phyloP scores from a whole-genome alignment of 2,888 invertebrate species.

The Lasioglossum villosulum region DNA sequence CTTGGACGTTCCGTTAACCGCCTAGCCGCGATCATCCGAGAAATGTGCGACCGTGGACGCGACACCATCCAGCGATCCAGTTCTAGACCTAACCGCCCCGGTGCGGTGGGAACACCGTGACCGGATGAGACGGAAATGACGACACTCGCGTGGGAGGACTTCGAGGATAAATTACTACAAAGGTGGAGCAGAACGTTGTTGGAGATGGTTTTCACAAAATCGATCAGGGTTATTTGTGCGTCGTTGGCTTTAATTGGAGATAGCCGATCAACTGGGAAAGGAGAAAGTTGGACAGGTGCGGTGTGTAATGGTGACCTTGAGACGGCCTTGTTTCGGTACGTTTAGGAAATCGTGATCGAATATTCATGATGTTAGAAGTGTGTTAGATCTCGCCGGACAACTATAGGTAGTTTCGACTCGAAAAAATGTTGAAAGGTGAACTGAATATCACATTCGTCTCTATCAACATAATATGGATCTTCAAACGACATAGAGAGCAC shows the following conservation, averaged over 20 bases:
- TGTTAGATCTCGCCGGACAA: background rate
- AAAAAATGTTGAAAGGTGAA: background rate
- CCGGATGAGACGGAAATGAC: background rate
- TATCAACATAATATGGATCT: background rate
- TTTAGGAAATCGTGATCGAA: background rate
- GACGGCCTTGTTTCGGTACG: background rate
- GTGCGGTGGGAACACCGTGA: slow-evolving; percentile 60
- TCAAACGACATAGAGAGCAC: background rate
- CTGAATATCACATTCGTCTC: background rate
- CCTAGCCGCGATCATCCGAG: slow-evolving; percentile 68
- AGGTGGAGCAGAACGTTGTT: background rate
- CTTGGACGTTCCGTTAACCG: slow-evolving; percentile 76
- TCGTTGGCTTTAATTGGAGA: background rate
- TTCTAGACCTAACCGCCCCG: slow-evolving; percentile 32
- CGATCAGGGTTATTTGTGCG: background rate
- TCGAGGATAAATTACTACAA: background rate
- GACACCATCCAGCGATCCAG: slow-evolving; percentile 53
- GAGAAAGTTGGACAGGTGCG: slow-evolving; percentile 17
- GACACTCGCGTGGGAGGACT: background rate
- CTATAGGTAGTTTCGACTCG: background rate
- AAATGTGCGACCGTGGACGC: slow-evolving; percentile 71
- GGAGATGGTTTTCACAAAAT: background rate
- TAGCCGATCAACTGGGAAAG: background rate
- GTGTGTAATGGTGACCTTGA: background rate
- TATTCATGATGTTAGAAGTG: background rate